Conservation (phyloP, 2,797 vertebrate species). For the Philypnodon macrostomus region DNA sequence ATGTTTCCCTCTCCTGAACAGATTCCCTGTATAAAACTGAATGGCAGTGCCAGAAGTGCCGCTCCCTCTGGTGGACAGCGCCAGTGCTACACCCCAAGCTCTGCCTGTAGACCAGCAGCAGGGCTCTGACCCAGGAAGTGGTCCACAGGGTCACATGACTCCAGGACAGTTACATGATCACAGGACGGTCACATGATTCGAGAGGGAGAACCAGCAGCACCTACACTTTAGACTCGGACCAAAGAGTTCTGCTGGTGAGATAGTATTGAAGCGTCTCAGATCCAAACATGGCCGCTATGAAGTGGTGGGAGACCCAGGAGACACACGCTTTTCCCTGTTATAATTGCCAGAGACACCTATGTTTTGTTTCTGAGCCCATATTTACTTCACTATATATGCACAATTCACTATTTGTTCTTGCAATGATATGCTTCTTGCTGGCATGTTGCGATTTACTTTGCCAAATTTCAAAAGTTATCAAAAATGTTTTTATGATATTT, state of each 20-base stretch:
- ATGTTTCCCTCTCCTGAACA: conserved; percentile 49
- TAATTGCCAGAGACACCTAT: too few relatives aligned
- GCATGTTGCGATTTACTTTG: too few relatives aligned
- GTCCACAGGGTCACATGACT: conserved; percentile 55
- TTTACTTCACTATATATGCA: too few relatives aligned
- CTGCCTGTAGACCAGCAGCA: conserved; percentile 65
- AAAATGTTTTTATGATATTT: too few relatives aligned
- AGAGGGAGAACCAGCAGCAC: conserved; percentile 45
- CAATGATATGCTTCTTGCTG: too few relatives aligned
- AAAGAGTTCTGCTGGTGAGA: conserved; percentile 57
- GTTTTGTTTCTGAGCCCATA: too few relatives aligned
- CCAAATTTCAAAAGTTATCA: too few relatives aligned
- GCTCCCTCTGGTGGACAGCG: conserved; percentile 66
- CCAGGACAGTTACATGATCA: too few relatives aligned
- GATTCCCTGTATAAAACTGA: conserved; percentile 65
- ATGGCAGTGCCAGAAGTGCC: conserved; percentile 65
- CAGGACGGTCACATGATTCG: conserved; percentile 30
- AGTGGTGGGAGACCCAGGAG: too few relatives aligned
- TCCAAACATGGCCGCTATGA: not conserved
- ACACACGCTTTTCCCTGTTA: too few relatives aligned
- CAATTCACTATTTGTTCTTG: too few relatives aligned
- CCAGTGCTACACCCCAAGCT: conserved; percentile 56
- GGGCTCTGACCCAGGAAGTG: conserved; percentile 62
- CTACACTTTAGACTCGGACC: conserved; percentile 63
- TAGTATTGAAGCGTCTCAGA: too few relatives aligned